phyloP scores from a whole-genome alignment of 1,140 invertebrate genomes.

The Capitella teleta region DNA sequence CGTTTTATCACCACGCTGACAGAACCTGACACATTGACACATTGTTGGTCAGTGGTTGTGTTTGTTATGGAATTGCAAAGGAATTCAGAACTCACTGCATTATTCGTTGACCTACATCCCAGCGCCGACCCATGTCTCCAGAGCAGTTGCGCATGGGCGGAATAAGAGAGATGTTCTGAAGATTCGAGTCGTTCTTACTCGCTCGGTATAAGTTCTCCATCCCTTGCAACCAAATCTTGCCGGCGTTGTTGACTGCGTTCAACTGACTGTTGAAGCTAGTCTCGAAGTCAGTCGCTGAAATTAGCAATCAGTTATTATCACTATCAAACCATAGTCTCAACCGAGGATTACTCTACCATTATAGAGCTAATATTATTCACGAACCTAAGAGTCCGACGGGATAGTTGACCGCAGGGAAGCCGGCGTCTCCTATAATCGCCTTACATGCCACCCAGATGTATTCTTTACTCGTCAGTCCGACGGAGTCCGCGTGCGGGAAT shows the following conservation, averaged over 20 bases:
- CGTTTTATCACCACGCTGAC: background rate
- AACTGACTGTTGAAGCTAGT: background rate
- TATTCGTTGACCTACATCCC: background rate
- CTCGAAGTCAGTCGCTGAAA: background rate
- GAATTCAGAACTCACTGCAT: slow-evolving; percentile 11
- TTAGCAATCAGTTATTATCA: background rate
- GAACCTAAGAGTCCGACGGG: slow-evolving; percentile 86
- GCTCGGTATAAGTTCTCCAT: background rate
- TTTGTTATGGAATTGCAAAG: no score
- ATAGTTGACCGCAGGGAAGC: slow-evolving; percentile 54
- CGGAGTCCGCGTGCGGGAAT: slow-evolving; percentile 62
- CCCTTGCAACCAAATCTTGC: background rate
- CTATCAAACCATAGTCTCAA: background rate
- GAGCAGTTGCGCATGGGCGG: slow-evolving; percentile 1
- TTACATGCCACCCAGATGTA: slow-evolving; percentile 97
- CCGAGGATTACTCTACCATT: background rate
- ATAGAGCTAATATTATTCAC: slow-evolving; percentile 25
- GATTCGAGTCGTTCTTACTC: background rate
- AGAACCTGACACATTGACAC: background rate
- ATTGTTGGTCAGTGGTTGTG: background rate
- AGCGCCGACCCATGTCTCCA: background rate
- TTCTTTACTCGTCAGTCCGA: slow-evolving; percentile 82
- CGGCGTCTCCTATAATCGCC: slow-evolving; percentile 69
- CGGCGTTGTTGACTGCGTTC: background rate
- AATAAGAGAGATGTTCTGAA: slow-evolving; percentile 24